Conservation (phyloP, 2,888 invertebrate species). For the Epistrophe eligans region DNA sequence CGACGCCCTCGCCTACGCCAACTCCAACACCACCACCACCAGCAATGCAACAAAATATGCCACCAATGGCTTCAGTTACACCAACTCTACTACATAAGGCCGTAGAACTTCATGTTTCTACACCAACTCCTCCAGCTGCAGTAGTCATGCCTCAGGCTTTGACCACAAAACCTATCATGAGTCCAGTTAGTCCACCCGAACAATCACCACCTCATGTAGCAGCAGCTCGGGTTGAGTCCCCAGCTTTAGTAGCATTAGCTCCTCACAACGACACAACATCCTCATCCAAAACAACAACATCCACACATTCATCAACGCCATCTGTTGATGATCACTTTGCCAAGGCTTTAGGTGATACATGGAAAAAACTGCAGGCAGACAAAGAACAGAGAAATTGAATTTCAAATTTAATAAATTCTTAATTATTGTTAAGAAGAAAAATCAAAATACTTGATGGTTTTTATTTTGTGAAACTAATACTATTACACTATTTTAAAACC, state of each 20-base stretch:
- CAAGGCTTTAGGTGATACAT: slow-evolving; percentile 94
- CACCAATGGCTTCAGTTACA: slow-evolving; percentile 81
- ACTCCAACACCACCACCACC: slow-evolving; percentile 79
- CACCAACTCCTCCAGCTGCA: slow-evolving; percentile 67
- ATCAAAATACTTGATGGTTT: slow-evolving; percentile 47
- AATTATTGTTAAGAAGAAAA: background rate
- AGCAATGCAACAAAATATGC: slow-evolving; percentile 76
- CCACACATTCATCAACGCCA: slow-evolving; percentile 82
- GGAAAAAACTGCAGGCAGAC: slow-evolving; percentile 89
- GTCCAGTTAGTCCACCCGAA: slow-evolving; percentile 64
- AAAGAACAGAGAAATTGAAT: slow-evolving; percentile 80
- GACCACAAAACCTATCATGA: slow-evolving; percentile 55
- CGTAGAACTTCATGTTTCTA: slow-evolving; percentile 49
- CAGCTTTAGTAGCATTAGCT: slow-evolving; percentile 31
- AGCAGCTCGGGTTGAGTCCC: slow-evolving; percentile 60
- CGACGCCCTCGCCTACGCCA: slow-evolving; percentile 77
- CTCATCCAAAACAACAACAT: slow-evolving; percentile 77
- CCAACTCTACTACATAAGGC: slow-evolving; percentile 52
- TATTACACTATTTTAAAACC: slow-evolving; percentile 65
- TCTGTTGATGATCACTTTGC: slow-evolving; percentile 97
- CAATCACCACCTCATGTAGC: slow-evolving; percentile 60
- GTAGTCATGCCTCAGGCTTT: slow-evolving; percentile 63
- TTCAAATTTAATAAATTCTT: background rate
- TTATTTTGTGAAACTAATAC: slow-evolving; percentile 60
- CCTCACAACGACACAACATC: slow-evolving; percentile 43